Evolutionary conservation across 2,113 vertebrate species (phyloP), one percentile per base, ranked within the genome.

Genomic region (Oncorhynchus gorbuscha): DNA sequence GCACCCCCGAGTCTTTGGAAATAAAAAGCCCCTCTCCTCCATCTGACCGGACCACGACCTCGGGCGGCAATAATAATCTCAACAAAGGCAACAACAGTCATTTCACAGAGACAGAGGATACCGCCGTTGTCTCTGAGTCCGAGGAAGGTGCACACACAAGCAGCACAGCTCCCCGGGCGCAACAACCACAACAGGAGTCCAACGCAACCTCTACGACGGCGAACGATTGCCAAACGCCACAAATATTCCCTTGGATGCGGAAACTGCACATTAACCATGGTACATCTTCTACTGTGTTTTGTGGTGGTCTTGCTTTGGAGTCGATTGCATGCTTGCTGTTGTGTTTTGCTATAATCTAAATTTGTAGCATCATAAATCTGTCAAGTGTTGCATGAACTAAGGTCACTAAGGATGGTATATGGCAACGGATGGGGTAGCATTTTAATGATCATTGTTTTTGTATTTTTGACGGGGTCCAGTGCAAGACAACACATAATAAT

Each of bases 191-290:
- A 87, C 93, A 96, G 84, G 97, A 98, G 86, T 92, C 95, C 91
- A 93, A 93, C 92, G 94, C 96, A 72, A 95, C 94, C 83, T 95
- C 97, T 83, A 93, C 97, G 55, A 92, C 95, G 83, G 77, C 97
- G 78, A 92, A 88, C 28, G 97, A 99, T 80, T 96, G 97, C 87
- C 98, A 98, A 93, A 92, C 95, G 83, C 98, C 97, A 85, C 98
- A 99, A 89, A 99, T 99, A 92, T 99, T 98, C 90, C 98, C 98
- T 75, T 99, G 98, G 98, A 99, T 99, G 98, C 93, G 98, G 94
- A 99, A 99, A 91, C 97, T 99, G 90, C 98, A 99, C 92, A 98
- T 99, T 95, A 99, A 93, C 95, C 98, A 99, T 92, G 98, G 97
- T 99, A 99, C 39, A 45, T 11, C 39, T 45, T 45, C 91, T 88